Evolutionary conservation across 2,113 vertebrate species (phyloP), one percentile per base, ranked within the genome.

Genomic region (Trogon melanurus): DNA sequence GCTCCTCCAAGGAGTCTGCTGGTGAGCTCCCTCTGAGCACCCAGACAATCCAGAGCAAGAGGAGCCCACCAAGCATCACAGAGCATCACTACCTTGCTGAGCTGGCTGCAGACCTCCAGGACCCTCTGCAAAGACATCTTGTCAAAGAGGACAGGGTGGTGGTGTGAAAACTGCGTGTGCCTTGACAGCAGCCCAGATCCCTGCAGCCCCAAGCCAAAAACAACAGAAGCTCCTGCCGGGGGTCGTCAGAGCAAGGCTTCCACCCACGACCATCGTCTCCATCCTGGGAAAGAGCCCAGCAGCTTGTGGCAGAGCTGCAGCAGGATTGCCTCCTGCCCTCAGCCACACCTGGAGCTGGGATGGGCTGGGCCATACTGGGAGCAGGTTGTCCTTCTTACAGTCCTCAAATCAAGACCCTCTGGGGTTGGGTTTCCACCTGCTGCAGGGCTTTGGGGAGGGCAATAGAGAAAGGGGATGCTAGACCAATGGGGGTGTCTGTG

Each of bases 111-210:
- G 75, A 54, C 38, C 61, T 51, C 27, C 2, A 2, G 45, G 27
- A 61, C 38, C 65, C n/a, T 17, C 70, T 51, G 47, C 41, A 50
- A 75, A 54, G 79, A 22, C 15, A 11, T 29, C 50, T 57, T 6
- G 0, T 25, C 0, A 2, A 51, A 23, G 15, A 2, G 0, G 22
- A 60, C 47, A 48, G 34, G 73, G 54, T 2, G 2, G 19, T 32
- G 53, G 8, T 61, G 64, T 72, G 53, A 64, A 67, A 78, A 48
- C 58, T 14, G 30, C 4, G n/a, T 60, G 45, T 76, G n/a, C 57
- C 57, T 34, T 70, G 69, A 85, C n/a, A 38, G 29, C 47, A 50
- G 47, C 13, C 57, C 62, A 48, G 57, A 67, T 48, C 50, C 58
- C 74, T 72, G 64, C 50, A 45, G 56, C 13, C 25, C 26, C 36